These are phyloP conservation scores for Brachypterus glaber DNA, from an alignment of 2,888 invertebrate genomes.

Conservation along the genomic window DNA sequence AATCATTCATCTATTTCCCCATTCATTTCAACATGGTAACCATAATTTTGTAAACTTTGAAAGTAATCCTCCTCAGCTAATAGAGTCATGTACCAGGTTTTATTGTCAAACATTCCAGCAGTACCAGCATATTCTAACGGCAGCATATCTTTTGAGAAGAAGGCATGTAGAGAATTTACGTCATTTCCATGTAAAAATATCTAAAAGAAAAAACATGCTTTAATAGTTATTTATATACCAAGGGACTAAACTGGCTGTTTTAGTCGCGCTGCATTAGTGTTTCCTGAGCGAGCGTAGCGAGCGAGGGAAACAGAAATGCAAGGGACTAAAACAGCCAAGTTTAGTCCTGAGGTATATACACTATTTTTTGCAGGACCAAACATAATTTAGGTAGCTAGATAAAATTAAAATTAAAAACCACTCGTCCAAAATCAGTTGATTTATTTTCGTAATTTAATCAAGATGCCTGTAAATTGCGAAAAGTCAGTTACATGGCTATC, in stretches of 20 bases:
- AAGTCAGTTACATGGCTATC: too few relatives aligned
- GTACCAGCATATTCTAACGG: slow-evolving; percentile 55
- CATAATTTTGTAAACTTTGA: slow-evolving; percentile 32
- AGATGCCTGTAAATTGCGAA: too few relatives aligned
- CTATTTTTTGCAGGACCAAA: too few relatives aligned
- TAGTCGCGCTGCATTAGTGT: too few relatives aligned
- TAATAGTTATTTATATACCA: not conserved
- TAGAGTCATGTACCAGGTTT: slow-evolving; percentile 36
- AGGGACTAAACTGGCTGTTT: too few relatives aligned
- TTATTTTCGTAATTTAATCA: too few relatives aligned
- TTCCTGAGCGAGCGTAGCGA: too few relatives aligned
- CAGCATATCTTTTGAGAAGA: slow-evolving; percentile 43
- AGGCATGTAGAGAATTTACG: slow-evolving; percentile 45
- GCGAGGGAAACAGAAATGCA: too few relatives aligned
- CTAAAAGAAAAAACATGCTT: slow-evolving; percentile 25
- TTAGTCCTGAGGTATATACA: too few relatives aligned
- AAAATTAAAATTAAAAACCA: slow-evolving; percentile 8
- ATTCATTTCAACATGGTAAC: slow-evolving; percentile 27
- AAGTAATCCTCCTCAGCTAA: slow-evolving; percentile 40
- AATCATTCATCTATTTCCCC: not conserved
- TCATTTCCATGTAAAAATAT: slow-evolving; percentile 49
- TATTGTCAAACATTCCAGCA: slow-evolving; percentile 36
- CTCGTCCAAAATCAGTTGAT: slow-evolving; percentile 2
- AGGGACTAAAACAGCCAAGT: too few relatives aligned
- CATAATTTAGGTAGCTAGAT: too few relatives aligned